Evolutionary conservation across 1,140 invertebrate genomes (phyloP).

Genomic region (Atopsyche davidsoni): DNA sequence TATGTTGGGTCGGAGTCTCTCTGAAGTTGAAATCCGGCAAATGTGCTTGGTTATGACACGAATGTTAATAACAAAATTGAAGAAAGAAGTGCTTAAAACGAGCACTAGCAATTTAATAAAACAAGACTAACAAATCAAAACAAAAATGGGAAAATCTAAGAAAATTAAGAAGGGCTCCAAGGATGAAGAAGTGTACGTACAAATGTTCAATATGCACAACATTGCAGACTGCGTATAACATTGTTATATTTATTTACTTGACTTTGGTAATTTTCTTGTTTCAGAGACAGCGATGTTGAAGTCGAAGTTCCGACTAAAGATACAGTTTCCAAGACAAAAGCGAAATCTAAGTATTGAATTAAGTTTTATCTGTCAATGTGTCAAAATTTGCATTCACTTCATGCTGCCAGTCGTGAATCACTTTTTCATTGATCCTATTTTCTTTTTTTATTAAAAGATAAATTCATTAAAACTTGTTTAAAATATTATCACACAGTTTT

Average conservation of each 20-base stretch:
- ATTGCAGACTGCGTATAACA: slow-evolving; percentile 2
- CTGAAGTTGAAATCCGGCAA: slow-evolving; percentile 23
- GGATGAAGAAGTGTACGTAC: slow-evolving; percentile 57
- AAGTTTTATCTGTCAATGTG: background rate
- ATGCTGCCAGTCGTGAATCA: too few relatives aligned
- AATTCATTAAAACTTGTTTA: too few relatives aligned
- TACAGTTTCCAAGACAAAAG: slow-evolving; percentile 42
- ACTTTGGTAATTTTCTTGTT: slow-evolving; percentile 33
- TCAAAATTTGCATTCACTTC: too few relatives aligned
- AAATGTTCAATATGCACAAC: slow-evolving; percentile 30
- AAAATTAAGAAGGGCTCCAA: slow-evolving; percentile 59
- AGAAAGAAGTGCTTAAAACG: slow-evolving; percentile 1
- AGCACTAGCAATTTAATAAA: background rate
- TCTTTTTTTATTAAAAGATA: too few relatives aligned
- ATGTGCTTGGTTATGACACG: slow-evolving; percentile 26
- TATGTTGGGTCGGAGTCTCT: slow-evolving; percentile 12
- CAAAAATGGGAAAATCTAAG: slow-evolving; percentile 61
- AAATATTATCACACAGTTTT: too few relatives aligned
- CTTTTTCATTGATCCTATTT: too few relatives aligned
- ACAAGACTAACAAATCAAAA: background rate
- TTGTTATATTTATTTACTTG: slow-evolving; percentile 12
- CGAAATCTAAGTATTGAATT: slow-evolving; percentile 33
- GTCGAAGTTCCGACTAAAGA: slow-evolving; percentile 43
- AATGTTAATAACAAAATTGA: slow-evolving; percentile 12
- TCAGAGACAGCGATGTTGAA: slow-evolving; percentile 51